Percentiles rank a stretch among this genome's conserved stretches.
Evolutionary conservation across 2,113 vertebrate genomes (phyloP).

Genomic region (Nyctibius bracteatus): DNA sequence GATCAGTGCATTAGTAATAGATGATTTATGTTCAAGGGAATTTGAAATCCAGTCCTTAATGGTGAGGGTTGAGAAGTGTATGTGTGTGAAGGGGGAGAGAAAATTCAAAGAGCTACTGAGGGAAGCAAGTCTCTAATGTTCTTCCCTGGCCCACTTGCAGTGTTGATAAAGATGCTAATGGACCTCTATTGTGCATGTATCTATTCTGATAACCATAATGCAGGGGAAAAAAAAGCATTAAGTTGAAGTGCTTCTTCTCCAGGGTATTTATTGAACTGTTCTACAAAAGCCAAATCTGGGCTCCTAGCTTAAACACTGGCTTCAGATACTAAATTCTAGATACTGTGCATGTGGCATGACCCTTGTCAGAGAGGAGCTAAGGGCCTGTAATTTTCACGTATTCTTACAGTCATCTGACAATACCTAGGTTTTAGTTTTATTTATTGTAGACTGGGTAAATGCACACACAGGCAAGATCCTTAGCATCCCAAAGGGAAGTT

Average conservation of each 20-base stretch:
- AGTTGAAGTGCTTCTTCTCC: not conserved
- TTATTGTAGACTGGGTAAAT: not conserved
- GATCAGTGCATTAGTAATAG: not conserved
- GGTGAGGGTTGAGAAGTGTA: not conserved
- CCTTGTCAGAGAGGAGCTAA: not conserved
- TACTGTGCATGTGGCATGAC: not conserved
- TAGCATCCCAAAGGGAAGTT: not conserved
- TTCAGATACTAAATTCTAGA: not conserved
- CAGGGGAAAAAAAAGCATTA: not conserved
- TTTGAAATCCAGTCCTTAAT: not conserved
- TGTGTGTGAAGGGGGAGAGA: not conserved
- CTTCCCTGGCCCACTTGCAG: not conserved
- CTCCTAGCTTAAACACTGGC: not conserved
- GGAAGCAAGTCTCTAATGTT: not conserved
- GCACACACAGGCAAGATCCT: not conserved
- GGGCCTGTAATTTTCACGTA: not conserved
- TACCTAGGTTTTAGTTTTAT: not conserved
- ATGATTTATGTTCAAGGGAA: not conserved
- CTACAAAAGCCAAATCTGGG: not conserved
- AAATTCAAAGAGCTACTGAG: not conserved
- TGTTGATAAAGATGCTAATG: constrained; percentile 15
- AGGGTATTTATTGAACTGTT: not conserved
- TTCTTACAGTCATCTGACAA: not conserved
- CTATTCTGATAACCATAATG: not conserved
- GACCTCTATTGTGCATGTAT: not conserved